Evolutionary conservation across 2,113 vertebrate species (phyloP).

Genomic region (Myiagra hebetior): DNA sequence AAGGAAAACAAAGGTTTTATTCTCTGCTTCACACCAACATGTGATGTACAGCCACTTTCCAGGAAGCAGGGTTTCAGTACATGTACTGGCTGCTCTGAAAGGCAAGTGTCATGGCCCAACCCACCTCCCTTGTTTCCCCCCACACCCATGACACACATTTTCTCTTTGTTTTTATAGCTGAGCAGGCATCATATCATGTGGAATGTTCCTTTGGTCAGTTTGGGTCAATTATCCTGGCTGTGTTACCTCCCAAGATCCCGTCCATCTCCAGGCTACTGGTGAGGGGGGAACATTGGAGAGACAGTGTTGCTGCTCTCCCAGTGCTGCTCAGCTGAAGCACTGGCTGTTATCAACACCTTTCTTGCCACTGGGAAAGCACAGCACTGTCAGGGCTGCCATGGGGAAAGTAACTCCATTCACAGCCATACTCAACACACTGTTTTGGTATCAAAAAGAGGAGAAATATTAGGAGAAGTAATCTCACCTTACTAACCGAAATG

Average conservation of each 20-base stretch:
- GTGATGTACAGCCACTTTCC: neutral
- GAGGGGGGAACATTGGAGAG: no score
- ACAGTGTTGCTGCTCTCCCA: neutral
- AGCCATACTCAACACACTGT: neutral
- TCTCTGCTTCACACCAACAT: neutral
- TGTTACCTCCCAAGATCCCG: no score
- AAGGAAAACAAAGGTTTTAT: neutral
- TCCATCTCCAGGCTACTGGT: no score
- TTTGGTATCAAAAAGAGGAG: neutral
- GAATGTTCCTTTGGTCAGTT: neutral
- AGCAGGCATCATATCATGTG: rapidly evolving
- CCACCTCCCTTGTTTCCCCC: no score
- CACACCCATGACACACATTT: neutral
- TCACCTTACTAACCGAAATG: neutral
- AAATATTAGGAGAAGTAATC: neutral
- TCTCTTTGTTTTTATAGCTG: neutral
- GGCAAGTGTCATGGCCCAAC: neutral
- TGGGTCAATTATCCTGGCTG: neutral
- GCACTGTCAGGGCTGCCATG: neutral
- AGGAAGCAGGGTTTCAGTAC: neutral
- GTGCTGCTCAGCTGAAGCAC: neutral
- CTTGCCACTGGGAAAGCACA: rapidly evolving
- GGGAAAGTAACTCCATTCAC: neutral
- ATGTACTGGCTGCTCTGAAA: neutral
- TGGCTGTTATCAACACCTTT: neutral